Base-by-base conservation (phyloP, 2,888 invertebrate genomes). In the Drosophila parthenogenetica region DNA sequence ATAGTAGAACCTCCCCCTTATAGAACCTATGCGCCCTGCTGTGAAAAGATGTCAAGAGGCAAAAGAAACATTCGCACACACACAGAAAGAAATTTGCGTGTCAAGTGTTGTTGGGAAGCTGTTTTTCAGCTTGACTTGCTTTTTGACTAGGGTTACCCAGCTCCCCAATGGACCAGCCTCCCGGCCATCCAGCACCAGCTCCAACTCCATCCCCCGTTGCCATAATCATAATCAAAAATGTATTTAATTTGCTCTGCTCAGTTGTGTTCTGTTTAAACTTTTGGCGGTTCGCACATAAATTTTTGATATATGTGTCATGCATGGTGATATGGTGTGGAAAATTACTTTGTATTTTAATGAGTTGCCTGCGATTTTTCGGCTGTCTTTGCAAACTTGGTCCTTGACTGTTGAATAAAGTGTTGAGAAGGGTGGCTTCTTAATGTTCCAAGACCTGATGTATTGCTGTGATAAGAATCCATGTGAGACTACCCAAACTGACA, bases 261-360 rank as follows among this genome's bases (percentile, higher is more conserved):
- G 32, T 16, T 46, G 7, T 32, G 43, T 19, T 32, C 55, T 72
- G 69, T 68, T 79, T 68, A 71, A 83, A 85, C 79, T 83, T 84
- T 70, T 72, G 71, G 74, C 79, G 64, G 59, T 67, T 74, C 67
- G 81, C 74, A 77, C 77, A 84, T 81, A 79, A 14, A 86, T 82
- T 77, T 85, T 86, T 86, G 84, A 84, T 84, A 81, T 80, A 84
- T 82, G 78, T 60, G 75, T 76, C 85, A 66, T 68, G 67, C 64
- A 57, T 58, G 40, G 79, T 75, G 84, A 81, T 84, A 79, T 86
- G 85, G 84, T 82, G 87, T 79, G 85, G 85, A 86, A 85, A 86
- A 85, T 86, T 75, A 86, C 82, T 84, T 85, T 86, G 69, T 71
- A 81, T 85, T 86, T 86, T 82, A 86, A 85, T 85, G 87, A 85